phyloP scores from a whole-genome alignment of 2,113 vertebrate species.

The Sporophila hypoxantha region DNA sequence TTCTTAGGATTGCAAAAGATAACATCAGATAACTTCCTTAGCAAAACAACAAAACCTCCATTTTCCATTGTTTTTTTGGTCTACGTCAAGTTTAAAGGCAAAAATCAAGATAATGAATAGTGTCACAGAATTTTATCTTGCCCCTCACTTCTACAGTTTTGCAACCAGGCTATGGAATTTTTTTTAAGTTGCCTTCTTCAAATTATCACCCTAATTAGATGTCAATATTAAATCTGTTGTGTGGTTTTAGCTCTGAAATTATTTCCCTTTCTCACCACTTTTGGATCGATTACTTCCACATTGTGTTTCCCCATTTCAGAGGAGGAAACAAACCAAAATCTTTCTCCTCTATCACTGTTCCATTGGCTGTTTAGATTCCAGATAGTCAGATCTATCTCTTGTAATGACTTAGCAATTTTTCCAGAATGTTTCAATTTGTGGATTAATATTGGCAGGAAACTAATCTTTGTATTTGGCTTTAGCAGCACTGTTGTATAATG shows the following conservation, averaged over 20 bases:
- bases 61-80: neutral
- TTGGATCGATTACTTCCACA: neutral
- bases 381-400: neutral
- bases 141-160: neutral
- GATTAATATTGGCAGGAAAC: neutral
- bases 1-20: constrained; percentile 33
- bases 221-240: neutral
- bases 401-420: neutral
- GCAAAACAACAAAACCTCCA: neutral
- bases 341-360: neutral
- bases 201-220: neutral
- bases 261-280: neutral
- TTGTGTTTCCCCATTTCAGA: neutral
- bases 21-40: neutral
- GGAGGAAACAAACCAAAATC: neutral
- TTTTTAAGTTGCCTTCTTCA: neutral
- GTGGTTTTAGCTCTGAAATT: neutral
- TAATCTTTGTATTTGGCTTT: neutral
- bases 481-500: neutral
- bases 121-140: neutral
- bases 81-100: neutral
- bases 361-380: neutral
- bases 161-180: neutral
- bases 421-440: neutral
- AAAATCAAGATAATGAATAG: neutral